Conservation (phyloP, 2,888 invertebrate species). For the Oligia strigilis region DNA sequence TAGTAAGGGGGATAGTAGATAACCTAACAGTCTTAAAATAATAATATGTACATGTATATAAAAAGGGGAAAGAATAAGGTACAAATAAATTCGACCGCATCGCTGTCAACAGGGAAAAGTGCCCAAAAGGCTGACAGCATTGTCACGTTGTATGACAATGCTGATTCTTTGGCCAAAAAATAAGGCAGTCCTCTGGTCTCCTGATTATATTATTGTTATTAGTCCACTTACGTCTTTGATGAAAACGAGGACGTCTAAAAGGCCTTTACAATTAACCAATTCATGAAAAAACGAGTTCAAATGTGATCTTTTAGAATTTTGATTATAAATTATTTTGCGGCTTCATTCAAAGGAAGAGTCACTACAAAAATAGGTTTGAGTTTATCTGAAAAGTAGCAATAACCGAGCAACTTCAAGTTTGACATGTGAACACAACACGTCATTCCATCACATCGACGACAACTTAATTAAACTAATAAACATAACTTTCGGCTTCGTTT, state of each 20-base stretch:
- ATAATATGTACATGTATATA: background rate
- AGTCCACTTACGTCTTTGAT: background rate
- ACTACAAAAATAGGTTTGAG: background rate
- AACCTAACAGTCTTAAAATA: background rate
- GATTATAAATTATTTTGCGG: background rate
- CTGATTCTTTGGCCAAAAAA: background rate
- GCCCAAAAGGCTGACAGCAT: background rate
- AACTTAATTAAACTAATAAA: slow-evolving; percentile 50
- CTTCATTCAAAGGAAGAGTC: background rate
- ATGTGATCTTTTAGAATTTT: too few species aligned
- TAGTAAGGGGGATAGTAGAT: too few species aligned
- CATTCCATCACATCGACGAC: slow-evolving; percentile 12
- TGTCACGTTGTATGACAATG: background rate
- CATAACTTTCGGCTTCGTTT: slow-evolving; percentile 54
- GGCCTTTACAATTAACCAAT: background rate
- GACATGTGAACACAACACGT: slow-evolving; percentile 14
- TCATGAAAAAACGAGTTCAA: background rate
- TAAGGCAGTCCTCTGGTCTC: too few species aligned
- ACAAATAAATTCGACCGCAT: background rate
- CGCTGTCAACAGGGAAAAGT: background rate
- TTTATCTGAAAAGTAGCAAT: background rate
- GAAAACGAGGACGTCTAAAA: background rate
- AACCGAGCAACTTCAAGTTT: background rate
- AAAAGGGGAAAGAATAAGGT: too few species aligned
- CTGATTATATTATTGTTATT: background rate